A percentile compares a stretch with the other conserved stretches of the same genome.
Conservation (phyloP, 2,113 vertebrate species). For the Pica pica region DNA sequence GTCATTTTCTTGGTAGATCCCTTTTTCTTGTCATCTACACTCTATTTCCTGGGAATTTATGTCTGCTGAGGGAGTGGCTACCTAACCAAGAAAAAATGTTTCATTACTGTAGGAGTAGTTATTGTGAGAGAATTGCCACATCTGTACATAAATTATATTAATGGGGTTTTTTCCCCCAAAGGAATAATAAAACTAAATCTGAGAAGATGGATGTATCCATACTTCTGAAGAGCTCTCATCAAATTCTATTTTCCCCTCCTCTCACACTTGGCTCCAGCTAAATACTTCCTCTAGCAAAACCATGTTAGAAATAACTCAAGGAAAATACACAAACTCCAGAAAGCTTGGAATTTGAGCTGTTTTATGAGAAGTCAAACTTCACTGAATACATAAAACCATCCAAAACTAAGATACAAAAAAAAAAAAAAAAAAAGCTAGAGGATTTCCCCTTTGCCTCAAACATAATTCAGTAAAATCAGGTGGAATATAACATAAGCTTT, state of each 20-base stretch:
- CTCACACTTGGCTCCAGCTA: neutral
- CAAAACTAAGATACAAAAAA: neutral
- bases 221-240: neutral
- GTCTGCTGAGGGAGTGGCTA: neutral
- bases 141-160: neutral
- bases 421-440: neutral
- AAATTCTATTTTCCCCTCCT: neutral
- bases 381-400: neutral
- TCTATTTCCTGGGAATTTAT: neutral
- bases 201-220: neutral
- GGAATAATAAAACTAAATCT: neutral
- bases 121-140: neutral
- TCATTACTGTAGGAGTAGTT: neutral
- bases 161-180: neutral
- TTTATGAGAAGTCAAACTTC: neutral
- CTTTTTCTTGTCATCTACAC: neutral
- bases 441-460: neutral
- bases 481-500: neutral
- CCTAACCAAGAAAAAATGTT: neutral
- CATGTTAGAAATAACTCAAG: neutral
- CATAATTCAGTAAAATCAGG: neutral
- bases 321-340: neutral
- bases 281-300: neutral
- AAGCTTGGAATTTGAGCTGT: neutral
- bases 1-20: neutral